These are phyloP conservation scores for Drosophila picticornis DNA, from an alignment of 2,888 invertebrate genomes.

Conservation along the genomic window DNA sequence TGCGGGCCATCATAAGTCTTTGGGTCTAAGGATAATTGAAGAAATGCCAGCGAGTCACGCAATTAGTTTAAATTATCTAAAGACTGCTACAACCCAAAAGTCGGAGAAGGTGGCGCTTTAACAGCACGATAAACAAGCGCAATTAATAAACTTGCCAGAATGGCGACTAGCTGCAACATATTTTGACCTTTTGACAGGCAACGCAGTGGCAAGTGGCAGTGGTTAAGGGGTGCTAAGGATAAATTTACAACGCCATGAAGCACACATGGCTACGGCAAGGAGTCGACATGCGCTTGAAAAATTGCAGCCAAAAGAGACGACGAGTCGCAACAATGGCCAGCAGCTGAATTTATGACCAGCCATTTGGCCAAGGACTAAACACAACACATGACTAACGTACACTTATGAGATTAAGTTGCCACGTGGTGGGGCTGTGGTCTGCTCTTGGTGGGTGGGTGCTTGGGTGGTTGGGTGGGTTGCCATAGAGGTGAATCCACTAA, in stretches of 20 bases:
- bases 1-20: constrained; percentile 68
- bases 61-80: constrained; percentile 76
- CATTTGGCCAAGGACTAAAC: constrained; percentile 72
- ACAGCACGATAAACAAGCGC: constrained; percentile 76
- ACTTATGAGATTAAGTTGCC: constrained; percentile 77
- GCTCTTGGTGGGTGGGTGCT: not conserved
- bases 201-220: constrained; percentile 15
- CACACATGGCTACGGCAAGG: constrained; percentile 61
- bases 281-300: constrained; percentile 72
- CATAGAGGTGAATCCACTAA: constrained; percentile 40
- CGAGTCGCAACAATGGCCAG: constrained; percentile 60
- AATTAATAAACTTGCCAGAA: constrained; percentile 78
- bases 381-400: constrained; percentile 75
- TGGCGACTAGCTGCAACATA: constrained; percentile 57
- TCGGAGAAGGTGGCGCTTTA: constrained; percentile 46
- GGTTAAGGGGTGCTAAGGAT: constrained; percentile 5
- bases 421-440: constrained; percentile 12
- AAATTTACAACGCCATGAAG: constrained; percentile 49
- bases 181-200: constrained; percentile 66
- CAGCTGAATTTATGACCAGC: constrained; percentile 74
- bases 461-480: constrained; percentile 1
- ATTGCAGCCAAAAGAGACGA: constrained; percentile 63
- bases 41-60: constrained; percentile 74
- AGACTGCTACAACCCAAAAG: constrained; percentile 17
- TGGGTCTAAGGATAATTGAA: constrained; percentile 41